These are phyloP conservation scores for Saccopteryx bilineata DNA, from an alignment of 2,113 vertebrate genomes.

Conservation along the genomic window DNA sequence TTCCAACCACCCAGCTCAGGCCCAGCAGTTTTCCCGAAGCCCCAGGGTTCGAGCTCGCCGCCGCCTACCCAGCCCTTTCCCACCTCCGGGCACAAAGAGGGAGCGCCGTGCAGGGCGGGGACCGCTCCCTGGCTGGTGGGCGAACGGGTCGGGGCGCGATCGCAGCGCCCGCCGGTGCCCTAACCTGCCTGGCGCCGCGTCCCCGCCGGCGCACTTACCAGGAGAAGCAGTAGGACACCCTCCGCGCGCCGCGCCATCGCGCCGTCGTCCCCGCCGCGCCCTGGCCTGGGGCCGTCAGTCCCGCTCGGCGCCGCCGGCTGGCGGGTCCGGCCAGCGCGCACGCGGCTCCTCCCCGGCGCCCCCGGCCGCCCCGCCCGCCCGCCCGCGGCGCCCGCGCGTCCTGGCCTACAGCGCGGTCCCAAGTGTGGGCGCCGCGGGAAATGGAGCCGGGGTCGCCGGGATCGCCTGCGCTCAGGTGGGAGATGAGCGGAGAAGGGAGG, in stretches of 20 bases:
- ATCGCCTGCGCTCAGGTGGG: neutral
- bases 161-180: neutral
- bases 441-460: neutral
- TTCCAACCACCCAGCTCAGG: neutral
- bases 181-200: neutral
- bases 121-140: rapidly evolving
- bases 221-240: constrained; percentile 30
- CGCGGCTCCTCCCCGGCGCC: neutral
- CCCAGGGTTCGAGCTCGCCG: neutral
- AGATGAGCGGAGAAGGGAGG: neutral
- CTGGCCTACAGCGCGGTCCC: neutral
- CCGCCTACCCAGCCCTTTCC: neutral
- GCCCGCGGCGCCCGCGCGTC: neutral
- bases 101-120: neutral
- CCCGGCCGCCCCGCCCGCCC: neutral
- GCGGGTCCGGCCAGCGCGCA: neutral
- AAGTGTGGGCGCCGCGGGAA: constrained; percentile 9
- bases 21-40: neutral
- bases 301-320: neutral
- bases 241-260: constrained; percentile 79
- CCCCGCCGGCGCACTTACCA: constrained; percentile 3
- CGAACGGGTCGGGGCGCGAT: neutral
- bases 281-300: rapidly evolving
- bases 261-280: neutral
- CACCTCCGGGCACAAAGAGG: neutral